Percentiles rank a stretch among this genome's conserved stretches.
Evolutionary conservation across 1,140 invertebrate genomes (phyloP).

Genomic region (Drosophila eugracilis): DNA sequence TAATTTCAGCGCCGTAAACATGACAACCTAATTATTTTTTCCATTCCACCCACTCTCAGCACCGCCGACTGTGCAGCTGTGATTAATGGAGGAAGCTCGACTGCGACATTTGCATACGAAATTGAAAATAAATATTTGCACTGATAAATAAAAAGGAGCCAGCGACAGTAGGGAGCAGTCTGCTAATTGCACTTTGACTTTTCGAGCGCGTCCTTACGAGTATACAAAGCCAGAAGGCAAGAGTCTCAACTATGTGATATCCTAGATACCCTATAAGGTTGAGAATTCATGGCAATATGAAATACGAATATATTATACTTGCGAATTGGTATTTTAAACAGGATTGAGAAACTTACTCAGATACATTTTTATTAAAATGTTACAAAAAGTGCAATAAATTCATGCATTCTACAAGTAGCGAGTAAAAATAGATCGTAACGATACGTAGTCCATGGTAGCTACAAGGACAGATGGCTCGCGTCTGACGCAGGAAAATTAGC

Average conservation of each 20-base stretch:
- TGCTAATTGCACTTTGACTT: slow-evolving; percentile 81
- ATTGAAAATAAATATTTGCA: slow-evolving; percentile 81
- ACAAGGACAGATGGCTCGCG: slow-evolving; percentile 29
- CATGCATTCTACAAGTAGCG: not conserved
- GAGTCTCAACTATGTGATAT: not conserved
- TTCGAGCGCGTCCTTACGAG: slow-evolving; percentile 40
- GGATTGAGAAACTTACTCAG: not conserved
- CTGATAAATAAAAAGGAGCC: slow-evolving; percentile 53
- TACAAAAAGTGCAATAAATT: not conserved
- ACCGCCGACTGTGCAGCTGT: slow-evolving; percentile 15
- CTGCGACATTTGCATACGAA: slow-evolving; percentile 77
- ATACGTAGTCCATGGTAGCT: slow-evolving; percentile 14
- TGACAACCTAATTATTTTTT: slow-evolving; percentile 82
- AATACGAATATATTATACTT: too few species aligned
- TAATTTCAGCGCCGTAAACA: slow-evolving; percentile 80
- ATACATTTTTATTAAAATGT: not conserved
- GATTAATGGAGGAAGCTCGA: slow-evolving; percentile 60
- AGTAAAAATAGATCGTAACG: not conserved
- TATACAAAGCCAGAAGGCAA: not conserved
- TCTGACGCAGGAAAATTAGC: slow-evolving; percentile 60
- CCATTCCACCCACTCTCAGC: slow-evolving; percentile 30
- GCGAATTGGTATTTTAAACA: too few species aligned
- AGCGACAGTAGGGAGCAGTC: slow-evolving; percentile 18
- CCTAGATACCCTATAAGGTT: fast-evolving
- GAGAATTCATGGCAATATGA: not conserved